These are phyloP conservation scores for Ooceraea biroi DNA, from an alignment of 1,140 invertebrate genomes.

Conservation along the genomic window DNA sequence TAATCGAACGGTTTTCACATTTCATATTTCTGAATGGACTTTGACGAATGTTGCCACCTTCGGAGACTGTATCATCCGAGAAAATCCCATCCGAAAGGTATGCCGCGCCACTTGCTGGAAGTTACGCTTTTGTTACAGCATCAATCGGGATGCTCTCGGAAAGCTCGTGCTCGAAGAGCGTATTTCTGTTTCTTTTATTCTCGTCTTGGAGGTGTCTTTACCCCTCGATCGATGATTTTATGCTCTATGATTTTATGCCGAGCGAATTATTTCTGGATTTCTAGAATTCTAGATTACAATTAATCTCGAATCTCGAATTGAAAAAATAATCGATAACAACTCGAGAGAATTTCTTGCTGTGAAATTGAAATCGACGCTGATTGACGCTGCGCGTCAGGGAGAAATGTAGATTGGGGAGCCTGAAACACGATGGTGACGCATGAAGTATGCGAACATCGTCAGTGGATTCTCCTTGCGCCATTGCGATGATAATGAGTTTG, in stretches of 20 bases:
- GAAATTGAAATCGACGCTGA: too few relatives aligned
- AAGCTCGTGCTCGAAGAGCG: background rate
- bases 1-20: background rate
- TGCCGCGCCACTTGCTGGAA: background rate
- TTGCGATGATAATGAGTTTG: constrained; percentile 7
- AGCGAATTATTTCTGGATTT: too few relatives aligned
- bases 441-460: background rate
- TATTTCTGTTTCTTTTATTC: background rate
- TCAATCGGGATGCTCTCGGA: background rate
- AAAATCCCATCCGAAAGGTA: constrained; percentile 31
- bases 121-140: background rate
- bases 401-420: constrained; percentile 21
- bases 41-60: constrained; percentile 8
- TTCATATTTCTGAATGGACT: background rate
- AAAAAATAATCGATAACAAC: too few relatives aligned
- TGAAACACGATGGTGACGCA: background rate
- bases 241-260: too few relatives aligned
- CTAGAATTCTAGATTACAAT: background rate
- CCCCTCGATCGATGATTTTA: too few relatives aligned
- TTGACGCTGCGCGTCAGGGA: background rate
- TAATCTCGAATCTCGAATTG: too few relatives aligned
- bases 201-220: too few relatives aligned
- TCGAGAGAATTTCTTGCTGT: too few relatives aligned
- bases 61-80: too few relatives aligned
- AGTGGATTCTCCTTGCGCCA: background rate